Evolutionary conservation across 2,888 invertebrate species (phyloP).

Genomic region (Taenaris catops): DNA sequence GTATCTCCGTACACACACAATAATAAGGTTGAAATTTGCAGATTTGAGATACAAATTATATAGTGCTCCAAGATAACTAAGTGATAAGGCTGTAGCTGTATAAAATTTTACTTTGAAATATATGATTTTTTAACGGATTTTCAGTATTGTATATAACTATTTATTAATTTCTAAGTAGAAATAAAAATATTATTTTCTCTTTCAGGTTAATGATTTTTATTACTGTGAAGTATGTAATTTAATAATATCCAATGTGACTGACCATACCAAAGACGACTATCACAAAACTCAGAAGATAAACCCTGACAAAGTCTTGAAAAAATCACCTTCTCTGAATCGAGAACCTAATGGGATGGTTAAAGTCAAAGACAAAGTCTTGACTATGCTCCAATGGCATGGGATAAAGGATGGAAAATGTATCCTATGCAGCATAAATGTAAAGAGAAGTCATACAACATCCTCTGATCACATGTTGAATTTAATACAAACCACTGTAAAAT

Average conservation of each 20-base stretch:
- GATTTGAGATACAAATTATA: no score
- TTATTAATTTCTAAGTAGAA: no score
- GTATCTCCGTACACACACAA: no score
- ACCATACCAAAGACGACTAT: conserved; percentile 33
- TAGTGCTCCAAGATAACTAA: no score
- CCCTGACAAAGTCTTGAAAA: conserved; percentile 21
- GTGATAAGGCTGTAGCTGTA: no score
- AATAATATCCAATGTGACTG: conserved; percentile 21
- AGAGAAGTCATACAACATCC: conserved; percentile 30
- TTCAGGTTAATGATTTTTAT: conserved; percentile 38
- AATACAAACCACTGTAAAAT: conserved; percentile 31
- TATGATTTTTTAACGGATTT: no score
- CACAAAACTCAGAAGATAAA: conserved; percentile 36
- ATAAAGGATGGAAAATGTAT: conserved; percentile 36
- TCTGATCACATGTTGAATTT: conserved; percentile 39
- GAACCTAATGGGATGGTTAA: conserved; percentile 29
- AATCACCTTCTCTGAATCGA: conserved; percentile 21
- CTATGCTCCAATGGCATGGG: conserved; percentile 42
- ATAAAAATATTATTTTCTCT: no score
- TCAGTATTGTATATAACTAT: no score
- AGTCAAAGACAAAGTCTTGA: conserved; percentile 33
- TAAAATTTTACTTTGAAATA: no score
- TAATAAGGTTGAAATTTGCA: no score
- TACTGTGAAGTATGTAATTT: conserved; percentile 52
- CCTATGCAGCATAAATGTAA: conserved; percentile 33